phyloP scores from a whole-genome alignment of 2,113 vertebrate genomes.

The Xiphophorus maculatus region DNA sequence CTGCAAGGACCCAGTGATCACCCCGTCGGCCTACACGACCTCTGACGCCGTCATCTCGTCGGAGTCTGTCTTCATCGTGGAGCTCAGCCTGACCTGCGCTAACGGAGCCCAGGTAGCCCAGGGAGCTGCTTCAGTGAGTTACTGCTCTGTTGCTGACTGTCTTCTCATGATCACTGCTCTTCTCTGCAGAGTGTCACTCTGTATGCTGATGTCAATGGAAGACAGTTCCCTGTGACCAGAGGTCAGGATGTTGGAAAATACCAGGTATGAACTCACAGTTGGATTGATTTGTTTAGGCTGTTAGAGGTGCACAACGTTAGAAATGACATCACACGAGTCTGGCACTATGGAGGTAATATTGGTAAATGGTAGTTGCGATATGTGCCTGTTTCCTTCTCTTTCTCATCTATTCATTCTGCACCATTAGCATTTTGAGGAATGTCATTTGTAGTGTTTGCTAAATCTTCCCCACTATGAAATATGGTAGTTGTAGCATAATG shows the following conservation, averaged over 20 bases:
- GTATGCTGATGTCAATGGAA: slow-evolving; percentile 91
- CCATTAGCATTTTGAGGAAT: too few relatives aligned
- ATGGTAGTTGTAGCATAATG: neutral
- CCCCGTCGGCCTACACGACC: slow-evolving; percentile 91
- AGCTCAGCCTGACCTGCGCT: slow-evolving; percentile 88
- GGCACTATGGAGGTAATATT: too few relatives aligned
- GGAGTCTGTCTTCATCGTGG: slow-evolving; percentile 92
- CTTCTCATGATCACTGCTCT: neutral
- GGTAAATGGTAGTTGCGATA: too few relatives aligned
- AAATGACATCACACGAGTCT: too few relatives aligned
- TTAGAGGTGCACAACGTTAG: too few relatives aligned
- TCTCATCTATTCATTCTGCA: too few relatives aligned
- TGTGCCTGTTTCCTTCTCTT: too few relatives aligned
- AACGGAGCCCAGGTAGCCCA: slow-evolving; percentile 89
- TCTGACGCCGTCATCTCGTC: slow-evolving; percentile 91
- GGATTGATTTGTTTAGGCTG: neutral
- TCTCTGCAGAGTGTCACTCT: slow-evolving; percentile 86
- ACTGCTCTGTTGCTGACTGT: neutral
- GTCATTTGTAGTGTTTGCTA: neutral
- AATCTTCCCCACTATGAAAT: neutral
- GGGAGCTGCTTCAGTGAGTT: neutral
- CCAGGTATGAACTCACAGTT: slow-evolving; percentile 78
- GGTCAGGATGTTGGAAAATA: slow-evolving; percentile 93
- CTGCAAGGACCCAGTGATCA: slow-evolving; percentile 88
- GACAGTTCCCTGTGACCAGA: slow-evolving; percentile 92